A percentile compares a stretch with the other conserved stretches of the same genome.
phyloP scores from a whole-genome alignment of 2,797 vertebrate genomes.

The Peromyscus aztecus region DNA sequence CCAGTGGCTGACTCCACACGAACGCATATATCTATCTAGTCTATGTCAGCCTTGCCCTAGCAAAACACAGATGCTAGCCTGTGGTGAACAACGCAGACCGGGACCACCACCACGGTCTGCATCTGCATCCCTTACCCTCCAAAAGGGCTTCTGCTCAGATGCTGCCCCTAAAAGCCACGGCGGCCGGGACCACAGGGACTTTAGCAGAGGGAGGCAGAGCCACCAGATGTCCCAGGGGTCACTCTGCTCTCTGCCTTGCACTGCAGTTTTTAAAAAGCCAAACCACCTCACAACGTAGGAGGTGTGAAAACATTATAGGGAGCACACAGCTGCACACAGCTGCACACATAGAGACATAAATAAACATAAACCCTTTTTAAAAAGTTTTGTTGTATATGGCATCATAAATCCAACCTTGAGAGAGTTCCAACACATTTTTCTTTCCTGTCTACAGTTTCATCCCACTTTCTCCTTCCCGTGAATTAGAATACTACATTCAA shows the following conservation, averaged over 20 bases:
- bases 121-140: neutral
- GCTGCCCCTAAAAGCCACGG: neutral
- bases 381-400: neutral
- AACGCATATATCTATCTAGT: neutral
- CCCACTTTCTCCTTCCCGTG: neutral
- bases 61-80: neutral
- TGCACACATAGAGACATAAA: neutral
- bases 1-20: neutral
- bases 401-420: neutral
- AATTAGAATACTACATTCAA: neutral
- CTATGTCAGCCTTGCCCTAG: neutral
- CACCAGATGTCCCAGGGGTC: neutral
- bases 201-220: neutral
- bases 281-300: neutral
- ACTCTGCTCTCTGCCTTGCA: neutral
- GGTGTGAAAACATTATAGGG: neutral
- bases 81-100: neutral
- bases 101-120: neutral
- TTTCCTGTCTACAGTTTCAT: neutral
- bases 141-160: neutral
- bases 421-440: neutral
- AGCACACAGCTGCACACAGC: neutral
- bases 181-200: neutral
- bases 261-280: conserved; percentile 11
- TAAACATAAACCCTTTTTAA: neutral